A percentile compares a stretch with the other conserved stretches of the same genome.
Conservation (phyloP, 2,797 vertebrate genomes). For the Lindbergichthys nudifrons region DNA sequence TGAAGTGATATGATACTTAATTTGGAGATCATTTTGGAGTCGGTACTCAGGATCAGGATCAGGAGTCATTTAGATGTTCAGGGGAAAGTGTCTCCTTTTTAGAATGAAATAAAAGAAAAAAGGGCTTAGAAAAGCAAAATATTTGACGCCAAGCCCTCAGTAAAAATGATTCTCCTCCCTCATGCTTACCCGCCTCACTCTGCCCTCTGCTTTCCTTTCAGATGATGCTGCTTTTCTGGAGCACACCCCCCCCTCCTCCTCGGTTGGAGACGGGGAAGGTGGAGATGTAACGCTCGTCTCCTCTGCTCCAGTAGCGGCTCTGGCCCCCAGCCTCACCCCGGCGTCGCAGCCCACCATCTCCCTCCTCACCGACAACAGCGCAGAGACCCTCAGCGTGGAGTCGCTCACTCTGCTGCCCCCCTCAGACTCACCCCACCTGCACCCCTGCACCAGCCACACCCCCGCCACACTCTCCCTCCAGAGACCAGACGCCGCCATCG, state of each 20-base stretch:
- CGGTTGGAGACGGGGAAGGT: slow-evolving; percentile 65
- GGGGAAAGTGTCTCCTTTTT: too few species aligned
- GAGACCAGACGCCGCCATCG: slow-evolving; percentile 50
- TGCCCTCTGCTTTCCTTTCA: slow-evolving; percentile 40
- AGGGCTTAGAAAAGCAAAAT: background rate
- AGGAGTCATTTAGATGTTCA: too few species aligned
- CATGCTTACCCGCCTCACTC: background rate
- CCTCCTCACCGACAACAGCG: slow-evolving; percentile 87
- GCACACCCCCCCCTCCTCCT: slow-evolving; percentile 78
- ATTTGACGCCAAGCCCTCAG: background rate
- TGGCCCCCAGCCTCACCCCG: slow-evolving; percentile 96
- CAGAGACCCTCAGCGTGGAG: slow-evolving; percentile 90
- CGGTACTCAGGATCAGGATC: too few species aligned
- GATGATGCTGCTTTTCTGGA: slow-evolving; percentile 84
- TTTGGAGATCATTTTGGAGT: too few species aligned
- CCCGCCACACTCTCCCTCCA: slow-evolving; percentile 43
- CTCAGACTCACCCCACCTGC: slow-evolving; percentile 88
- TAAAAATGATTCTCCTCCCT: background rate
- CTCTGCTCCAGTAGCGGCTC: slow-evolving; percentile 67
- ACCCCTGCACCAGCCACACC: slow-evolving; percentile 76
- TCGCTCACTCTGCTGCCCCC: slow-evolving; percentile 94
- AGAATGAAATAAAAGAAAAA: too few species aligned
- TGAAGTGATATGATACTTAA: too few species aligned
- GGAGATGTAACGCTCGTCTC: slow-evolving; percentile 55
- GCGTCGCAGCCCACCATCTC: slow-evolving; percentile 96